Evolutionary conservation across 2,113 vertebrate genomes (phyloP).

Genomic region (Podarcis cretensis): DNA sequence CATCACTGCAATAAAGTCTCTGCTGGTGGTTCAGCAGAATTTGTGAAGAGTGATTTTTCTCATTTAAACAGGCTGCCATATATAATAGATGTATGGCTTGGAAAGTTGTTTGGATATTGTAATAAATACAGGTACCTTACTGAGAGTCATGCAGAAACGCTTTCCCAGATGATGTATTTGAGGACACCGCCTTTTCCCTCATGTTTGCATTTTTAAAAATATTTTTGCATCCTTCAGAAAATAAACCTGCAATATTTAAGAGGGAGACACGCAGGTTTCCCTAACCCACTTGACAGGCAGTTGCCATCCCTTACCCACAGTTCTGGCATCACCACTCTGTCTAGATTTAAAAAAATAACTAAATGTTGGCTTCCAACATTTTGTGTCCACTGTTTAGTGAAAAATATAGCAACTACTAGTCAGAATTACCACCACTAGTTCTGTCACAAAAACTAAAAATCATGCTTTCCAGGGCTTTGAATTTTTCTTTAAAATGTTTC

Average conservation of each 20-base stretch:
- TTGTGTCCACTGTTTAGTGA: constrained; percentile 58
- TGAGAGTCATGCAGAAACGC: not conserved
- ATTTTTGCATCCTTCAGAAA: not conserved
- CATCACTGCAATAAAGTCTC: not conserved
- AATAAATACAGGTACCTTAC: not conserved
- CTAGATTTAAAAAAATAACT: constrained; percentile 3
- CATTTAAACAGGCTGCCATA: not conserved
- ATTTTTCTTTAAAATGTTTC: not conserved
- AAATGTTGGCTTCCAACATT: constrained; percentile 45
- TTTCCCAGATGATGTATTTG: not conserved
- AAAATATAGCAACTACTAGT: constrained; percentile 70
- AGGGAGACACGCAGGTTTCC: not conserved
- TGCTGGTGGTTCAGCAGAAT: not conserved
- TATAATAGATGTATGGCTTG: not conserved
- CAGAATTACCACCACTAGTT: constrained; percentile 65
- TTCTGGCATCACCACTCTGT: not conserved
- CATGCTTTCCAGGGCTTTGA: not conserved
- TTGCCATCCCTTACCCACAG: not conserved
- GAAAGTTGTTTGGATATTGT: not conserved
- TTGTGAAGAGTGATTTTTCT: not conserved
- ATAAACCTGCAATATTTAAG: not conserved
- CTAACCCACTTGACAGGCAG: not conserved
- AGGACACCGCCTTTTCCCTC: not conserved
- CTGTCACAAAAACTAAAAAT: constrained; percentile 59
- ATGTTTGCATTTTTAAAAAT: not conserved